Conservation (phyloP, 1,140 invertebrate genomes). For the Drosophila sulfurigaster region DNA sequence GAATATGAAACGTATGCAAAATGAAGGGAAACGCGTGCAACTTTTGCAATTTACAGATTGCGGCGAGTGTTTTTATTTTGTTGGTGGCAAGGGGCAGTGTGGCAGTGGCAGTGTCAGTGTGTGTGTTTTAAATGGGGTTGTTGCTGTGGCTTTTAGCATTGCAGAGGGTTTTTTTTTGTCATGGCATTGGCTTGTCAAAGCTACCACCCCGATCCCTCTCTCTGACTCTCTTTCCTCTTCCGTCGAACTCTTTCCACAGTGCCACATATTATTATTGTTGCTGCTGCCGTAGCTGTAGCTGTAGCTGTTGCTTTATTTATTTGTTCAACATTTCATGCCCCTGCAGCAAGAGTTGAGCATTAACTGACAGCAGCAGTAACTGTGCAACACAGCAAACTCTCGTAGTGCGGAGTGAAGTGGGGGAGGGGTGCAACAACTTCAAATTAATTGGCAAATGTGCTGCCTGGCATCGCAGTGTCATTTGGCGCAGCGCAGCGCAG, state of each 20-base stretch:
- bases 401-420: slow-evolving; percentile 8
- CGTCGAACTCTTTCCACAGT: too few relatives aligned
- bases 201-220: slow-evolving; percentile 3
- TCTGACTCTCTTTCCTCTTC: too few relatives aligned
- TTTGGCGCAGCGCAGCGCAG: slow-evolving; percentile 41
- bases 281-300: neutral
- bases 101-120: too few relatives aligned
- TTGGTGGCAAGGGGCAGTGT: neutral
- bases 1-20: slow-evolving; percentile 81
- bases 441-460: slow-evolving; percentile 71
- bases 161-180: slow-evolving; percentile 40
- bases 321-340: slow-evolving; percentile 48
- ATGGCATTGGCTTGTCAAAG: slow-evolving; percentile 64
- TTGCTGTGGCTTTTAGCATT: neutral
- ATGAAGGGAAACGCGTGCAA: slow-evolving; percentile 73
- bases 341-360: slow-evolving; percentile 5
- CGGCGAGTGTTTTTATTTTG: slow-evolving; percentile 1
- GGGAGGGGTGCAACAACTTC: slow-evolving; percentile 43
- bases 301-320: slow-evolving; percentile 54
- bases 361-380: neutral
- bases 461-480: slow-evolving; percentile 57
- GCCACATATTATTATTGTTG: slow-evolving; percentile 20
- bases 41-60: slow-evolving; percentile 60
- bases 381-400: neutral
- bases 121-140: slow-evolving; percentile 2